Base-by-base conservation (phyloP, 2,797 vertebrate genomes). In the Cryptoprocta ferox region DNA sequence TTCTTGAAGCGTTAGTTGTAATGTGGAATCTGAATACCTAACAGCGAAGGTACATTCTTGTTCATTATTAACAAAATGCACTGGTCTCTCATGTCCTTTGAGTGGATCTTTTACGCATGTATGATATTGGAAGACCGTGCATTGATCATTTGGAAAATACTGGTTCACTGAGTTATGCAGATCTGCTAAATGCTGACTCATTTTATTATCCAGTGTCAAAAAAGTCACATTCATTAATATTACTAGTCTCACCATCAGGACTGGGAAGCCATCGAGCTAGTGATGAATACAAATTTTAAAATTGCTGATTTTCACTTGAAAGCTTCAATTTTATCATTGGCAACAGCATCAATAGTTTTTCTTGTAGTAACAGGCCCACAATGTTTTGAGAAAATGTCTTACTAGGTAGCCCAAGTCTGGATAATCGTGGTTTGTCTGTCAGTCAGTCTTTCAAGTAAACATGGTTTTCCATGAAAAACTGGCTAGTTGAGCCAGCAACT, bases 231-330 rank as follows among this genome's bases (percentile, higher is more conserved):
- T 95, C 80, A 75, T 89, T 56, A 39, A 39, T 84, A 48, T 82
- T 50, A 86, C 16, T 2, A 2, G 28, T 89, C 73, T 75, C 32
- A 70, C 18, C 37, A 24, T 35, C 48, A 48, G 30, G 66, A 15
- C 35, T 65, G 21, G 65, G 35, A 84, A 89, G 45, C 45, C 45
- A 8, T 75, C 79, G 85, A 66, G 24, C 59, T 80, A 42, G 42
- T 63, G 61, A 8, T 75, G 8, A 61, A 84, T 45, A 28, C 24
- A 35, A 30, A 79, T 53, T 96, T 92, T 45, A 53, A 89, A 56
- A 65, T 90, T 37, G 94, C 37, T 91, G 3, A 53, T 68, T 97
- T 92, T 95, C 82, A 71, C 59, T 88, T 66, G 18, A 83, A 91
- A 48, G 13, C n/a, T 95, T 88, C 21, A 76, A 16, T 95, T 91